Evolutionary conservation across 2,113 vertebrate genomes (phyloP).

Genomic region (Nyctereutes procyonoides): DNA sequence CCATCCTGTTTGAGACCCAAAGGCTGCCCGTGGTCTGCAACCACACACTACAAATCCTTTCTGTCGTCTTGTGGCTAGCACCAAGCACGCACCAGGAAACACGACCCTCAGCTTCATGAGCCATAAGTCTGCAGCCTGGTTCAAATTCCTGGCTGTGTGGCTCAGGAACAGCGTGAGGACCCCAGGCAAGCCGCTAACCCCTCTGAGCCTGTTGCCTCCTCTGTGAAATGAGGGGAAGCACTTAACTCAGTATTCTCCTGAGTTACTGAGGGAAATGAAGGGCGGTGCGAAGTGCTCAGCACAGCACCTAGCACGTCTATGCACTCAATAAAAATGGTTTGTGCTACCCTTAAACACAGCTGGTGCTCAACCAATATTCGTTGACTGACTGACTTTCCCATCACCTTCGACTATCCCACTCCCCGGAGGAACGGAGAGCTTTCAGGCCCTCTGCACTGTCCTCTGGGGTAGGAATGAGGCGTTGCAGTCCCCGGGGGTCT

Average conservation of each 20-base stretch:
- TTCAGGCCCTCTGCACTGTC: neutral
- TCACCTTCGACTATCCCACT: neutral
- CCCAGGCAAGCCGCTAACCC: neutral
- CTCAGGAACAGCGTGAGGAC: neutral
- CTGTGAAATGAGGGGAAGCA: neutral
- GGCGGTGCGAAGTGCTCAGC: neutral
- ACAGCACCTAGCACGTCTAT: neutral
- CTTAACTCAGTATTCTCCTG: neutral
- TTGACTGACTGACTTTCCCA: neutral
- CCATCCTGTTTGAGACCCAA: neutral
- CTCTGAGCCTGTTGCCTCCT: neutral
- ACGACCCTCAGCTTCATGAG: neutral
- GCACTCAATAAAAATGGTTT: neutral
- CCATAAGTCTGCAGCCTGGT: neutral
- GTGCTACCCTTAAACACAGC: neutral
- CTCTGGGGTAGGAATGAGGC: neutral
- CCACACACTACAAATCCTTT: neutral
- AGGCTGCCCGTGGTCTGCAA: neutral
- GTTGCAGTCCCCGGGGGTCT: neutral
- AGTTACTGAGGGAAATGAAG: neutral
- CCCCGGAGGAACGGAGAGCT: neutral
- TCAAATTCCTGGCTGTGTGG: neutral
- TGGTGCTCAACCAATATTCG: neutral
- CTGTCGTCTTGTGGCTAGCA: neutral
- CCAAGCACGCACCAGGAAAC: neutral